Evolutionary conservation across 2,797 vertebrate species (phyloP).

Genomic region (Tiaroga cobitis): DNA sequence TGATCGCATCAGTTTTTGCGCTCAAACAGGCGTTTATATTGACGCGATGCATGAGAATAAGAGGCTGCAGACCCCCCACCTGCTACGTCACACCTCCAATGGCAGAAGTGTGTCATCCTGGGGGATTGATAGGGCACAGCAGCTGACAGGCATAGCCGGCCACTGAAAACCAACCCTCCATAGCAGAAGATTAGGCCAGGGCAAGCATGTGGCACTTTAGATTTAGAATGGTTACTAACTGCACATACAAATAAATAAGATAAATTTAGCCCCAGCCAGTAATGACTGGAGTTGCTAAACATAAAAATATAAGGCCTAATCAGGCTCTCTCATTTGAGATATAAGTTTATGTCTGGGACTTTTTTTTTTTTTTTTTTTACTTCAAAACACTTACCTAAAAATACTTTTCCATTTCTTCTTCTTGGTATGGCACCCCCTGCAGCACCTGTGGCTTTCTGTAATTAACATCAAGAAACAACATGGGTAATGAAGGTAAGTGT

Average conservation of each 20-base stretch:
- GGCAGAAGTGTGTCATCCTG: conserved; percentile 68
- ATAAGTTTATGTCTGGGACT: background rate
- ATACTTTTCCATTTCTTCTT: conserved; percentile 92
- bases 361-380: too few relatives aligned
- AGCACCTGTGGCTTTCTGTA: conserved; percentile 94
- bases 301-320: conserved; percentile 48
- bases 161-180: conserved; percentile 68
- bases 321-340: too few relatives aligned
- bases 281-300: conserved; percentile 55
- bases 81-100: conserved; percentile 64
- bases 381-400: conserved; percentile 85
- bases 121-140: conserved; percentile 77
- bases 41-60: conserved; percentile 45
- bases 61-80: conserved; percentile 65
- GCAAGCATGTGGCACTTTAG: conserved; percentile 73
- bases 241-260: conserved; percentile 81
- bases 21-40: conserved; percentile 29
- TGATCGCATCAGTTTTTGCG: background rate
- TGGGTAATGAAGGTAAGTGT: background rate
- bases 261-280: conserved; percentile 72
- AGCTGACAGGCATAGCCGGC: conserved; percentile 73
- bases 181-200: conserved; percentile 65
- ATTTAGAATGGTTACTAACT: conserved; percentile 87
- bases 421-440: conserved; percentile 91
- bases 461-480: conserved; percentile 62